phyloP scores from a whole-genome alignment of 1,140 invertebrate genomes.

The Plutomurus gul region DNA sequence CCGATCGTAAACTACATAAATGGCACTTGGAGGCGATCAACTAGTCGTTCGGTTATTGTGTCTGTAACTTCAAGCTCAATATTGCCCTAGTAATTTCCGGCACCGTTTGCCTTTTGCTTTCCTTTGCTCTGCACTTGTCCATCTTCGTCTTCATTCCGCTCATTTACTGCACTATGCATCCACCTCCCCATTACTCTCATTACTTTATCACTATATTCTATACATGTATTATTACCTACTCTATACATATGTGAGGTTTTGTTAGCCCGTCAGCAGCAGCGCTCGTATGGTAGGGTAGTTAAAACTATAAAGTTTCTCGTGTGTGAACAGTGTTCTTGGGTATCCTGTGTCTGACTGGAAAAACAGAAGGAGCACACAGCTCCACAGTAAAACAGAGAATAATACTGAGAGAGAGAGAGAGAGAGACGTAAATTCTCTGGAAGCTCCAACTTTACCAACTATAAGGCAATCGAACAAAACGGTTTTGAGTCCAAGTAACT shows the following conservation, averaged over 20 bases:
- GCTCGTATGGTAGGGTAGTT: too few relatives aligned
- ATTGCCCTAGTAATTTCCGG: constrained; percentile 46
- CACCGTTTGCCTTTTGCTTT: constrained; percentile 20
- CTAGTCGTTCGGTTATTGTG: constrained; percentile 44
- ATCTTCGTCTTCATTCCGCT: background rate
- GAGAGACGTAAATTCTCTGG: too few relatives aligned
- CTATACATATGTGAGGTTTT: background rate
- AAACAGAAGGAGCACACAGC: background rate
- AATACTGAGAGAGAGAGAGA: too few relatives aligned
- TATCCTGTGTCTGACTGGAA: background rate
- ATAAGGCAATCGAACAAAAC: background rate
- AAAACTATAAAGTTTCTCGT: background rate
- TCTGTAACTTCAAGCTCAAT: constrained; percentile 37
- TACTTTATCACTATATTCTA: background rate
- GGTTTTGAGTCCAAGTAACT: constrained; percentile 6
- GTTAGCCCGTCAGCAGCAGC: background rate
- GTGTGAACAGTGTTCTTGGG: background rate
- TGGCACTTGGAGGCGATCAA: constrained; percentile 46
- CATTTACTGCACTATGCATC: background rate
- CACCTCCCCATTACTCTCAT: background rate
- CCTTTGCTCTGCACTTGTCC: background rate
- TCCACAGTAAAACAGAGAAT: background rate
- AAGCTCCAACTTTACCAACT: background rate
- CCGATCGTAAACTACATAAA: constrained; percentile 45
- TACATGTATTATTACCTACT: background rate